Evolutionary conservation across 2,797 vertebrate species (phyloP).

Genomic region (Aythya fuligula): DNA sequence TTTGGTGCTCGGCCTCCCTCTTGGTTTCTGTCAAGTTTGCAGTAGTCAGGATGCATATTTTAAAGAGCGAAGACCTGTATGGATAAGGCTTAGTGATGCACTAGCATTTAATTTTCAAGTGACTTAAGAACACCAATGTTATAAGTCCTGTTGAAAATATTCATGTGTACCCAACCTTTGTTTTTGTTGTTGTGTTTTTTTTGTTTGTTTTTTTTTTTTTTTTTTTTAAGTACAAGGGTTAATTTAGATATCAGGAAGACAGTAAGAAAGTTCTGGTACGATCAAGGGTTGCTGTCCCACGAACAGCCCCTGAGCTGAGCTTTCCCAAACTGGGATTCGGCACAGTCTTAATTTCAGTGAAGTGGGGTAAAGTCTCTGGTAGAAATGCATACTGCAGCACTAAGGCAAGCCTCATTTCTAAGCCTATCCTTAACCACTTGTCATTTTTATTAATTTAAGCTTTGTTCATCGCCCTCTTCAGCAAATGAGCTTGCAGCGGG

Average conservation of each 20-base stretch:
- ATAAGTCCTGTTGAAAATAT: too few relatives aligned
- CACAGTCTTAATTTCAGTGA: not conserved
- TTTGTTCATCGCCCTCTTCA: not conserved
- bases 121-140: not conserved
- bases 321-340: not conserved
- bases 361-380: too few relatives aligned
- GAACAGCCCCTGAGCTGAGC: not conserved
- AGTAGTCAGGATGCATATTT: not conserved
- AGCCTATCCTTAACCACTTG: not conserved
- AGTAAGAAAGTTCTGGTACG: not conserved
- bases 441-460: not conserved
- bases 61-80: not conserved
- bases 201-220: too few relatives aligned
- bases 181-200: too few relatives aligned
- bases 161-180: not conserved
- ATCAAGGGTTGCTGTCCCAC: not conserved
- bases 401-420: not conserved
- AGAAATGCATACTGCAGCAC: not conserved
- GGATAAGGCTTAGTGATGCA: not conserved
- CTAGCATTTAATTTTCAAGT: not conserved
- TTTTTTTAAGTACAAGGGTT: not conserved
- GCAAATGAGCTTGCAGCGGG: not conserved
- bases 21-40: not conserved
- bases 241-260: not conserved
- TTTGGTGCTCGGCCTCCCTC: not conserved